Evolutionary conservation across 2,888 invertebrate species (phyloP), one percentile per base, ranked within the genome.

Genomic region (Hipparchia semele): DNA sequence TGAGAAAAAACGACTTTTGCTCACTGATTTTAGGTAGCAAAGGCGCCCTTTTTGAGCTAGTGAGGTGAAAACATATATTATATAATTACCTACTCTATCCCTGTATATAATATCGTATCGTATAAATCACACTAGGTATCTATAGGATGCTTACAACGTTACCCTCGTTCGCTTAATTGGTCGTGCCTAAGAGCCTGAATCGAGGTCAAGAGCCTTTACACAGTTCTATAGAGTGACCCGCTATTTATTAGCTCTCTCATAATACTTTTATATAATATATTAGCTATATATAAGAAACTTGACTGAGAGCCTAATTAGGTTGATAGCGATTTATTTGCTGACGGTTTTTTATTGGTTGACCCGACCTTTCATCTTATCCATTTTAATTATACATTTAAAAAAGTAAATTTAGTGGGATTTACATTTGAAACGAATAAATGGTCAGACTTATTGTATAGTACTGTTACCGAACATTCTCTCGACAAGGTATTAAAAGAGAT

Each of bases 171-270:
- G 70, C 68, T 71, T 71, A 76, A 76, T 76, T 76, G 76, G 74
- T 70, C 66, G 78, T 76, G 61, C 68, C 61, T 73, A 77, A 76
- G 77, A 74, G 75, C 71, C 79, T 75, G 79, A 75, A 70, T 77
- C 73, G 77, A 78, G 79, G 74, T 78, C 77, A 76, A 77, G 77
- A 73, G 74, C 56, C 73, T 71, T 68, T 61, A 64, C 73, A 71
- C 70, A 72, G 60, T 72, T 76, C 74, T 71, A 74, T 72, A 60
- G 70, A 71, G 58, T 71, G 70, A 73, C 62, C 71, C 69, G 45
- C 62, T 74, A 74, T 71, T 71, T 76, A 76, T 74, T 76, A 72
- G 69, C 70, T 62, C 59, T 62, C 39, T 53, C 49, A 62, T 67
- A 68, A 39, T n/a, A 68, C 33, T 70, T 39, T 39, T 39, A 39